Evolutionary conservation across 2,797 vertebrate genomes (phyloP), one percentile per base, ranked within the genome.

Genomic region (Anguilla anguilla): DNA sequence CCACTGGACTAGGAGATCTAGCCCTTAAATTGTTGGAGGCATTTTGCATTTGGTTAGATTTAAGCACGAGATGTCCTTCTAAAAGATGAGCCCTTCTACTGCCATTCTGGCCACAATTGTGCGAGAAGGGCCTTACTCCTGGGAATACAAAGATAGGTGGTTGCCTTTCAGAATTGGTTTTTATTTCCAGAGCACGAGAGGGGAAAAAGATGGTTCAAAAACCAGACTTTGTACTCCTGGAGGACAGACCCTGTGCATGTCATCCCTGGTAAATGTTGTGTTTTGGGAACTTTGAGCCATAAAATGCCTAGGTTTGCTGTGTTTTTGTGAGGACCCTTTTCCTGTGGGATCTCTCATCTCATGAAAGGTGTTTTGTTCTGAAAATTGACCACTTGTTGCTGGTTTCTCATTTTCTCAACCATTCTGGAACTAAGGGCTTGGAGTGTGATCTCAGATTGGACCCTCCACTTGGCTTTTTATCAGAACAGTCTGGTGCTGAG

Each of bases 311-410:
- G 64, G 64, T 55, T 67, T 74, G 11, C 53, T 25, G 67, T 43
- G 31, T 57, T 59, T 74, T n/a, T 53, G 39, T 53, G 11, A 53
- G 2, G 82, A 43, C 67, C 64, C 15, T 28, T 67, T 43, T 55
- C 61, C 67, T 72, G 19, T 84, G 82, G 51, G 67, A 43, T 49
- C 2, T 82, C 53, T 57, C 22, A 6, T 84, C 22, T 83, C 49
- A 83, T 53, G 39, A 22, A 83, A 39, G 49, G 46, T 51, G 25
- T 49, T 51, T 39, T 25, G 49, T 46, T 43, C 77, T 1, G 19
- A 83, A 83, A 49, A 83, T 83, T 51, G 46, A 83, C 79, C 79
- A 83, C 79, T n/a, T 83, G 79, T 81, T 81, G 77, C 77, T 43
- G 77, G 35, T 53, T 49, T 83, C 49, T 83, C 17, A 49, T 49